These are phyloP conservation scores for Anarrhichthys ocellatus DNA, from an alignment of 2,113 vertebrate genomes.

Conservation along the genomic window DNA sequence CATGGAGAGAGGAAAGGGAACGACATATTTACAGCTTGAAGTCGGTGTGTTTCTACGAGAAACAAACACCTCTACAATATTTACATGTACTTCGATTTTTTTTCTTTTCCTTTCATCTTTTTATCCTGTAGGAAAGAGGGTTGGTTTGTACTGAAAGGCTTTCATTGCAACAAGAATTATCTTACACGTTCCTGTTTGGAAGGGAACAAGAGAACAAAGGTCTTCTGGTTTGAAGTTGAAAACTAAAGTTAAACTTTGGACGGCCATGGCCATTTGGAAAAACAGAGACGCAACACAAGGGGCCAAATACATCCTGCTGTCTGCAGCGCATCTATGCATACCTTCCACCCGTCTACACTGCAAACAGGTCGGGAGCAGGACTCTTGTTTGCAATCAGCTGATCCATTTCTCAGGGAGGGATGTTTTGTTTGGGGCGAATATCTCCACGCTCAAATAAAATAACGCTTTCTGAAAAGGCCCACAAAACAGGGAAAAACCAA, in stretches of 20 bases:
- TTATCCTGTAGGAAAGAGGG: constrained; percentile 73
- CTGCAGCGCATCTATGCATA: neutral
- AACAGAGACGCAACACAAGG: constrained; percentile 36
- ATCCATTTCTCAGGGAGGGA: constrained; percentile 1
- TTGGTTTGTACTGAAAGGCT: constrained; percentile 79
- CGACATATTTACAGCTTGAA: constrained; percentile 86
- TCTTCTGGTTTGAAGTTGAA: constrained; percentile 53
- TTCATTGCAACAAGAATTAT: constrained; percentile 74
- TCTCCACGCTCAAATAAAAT: constrained; percentile 31
- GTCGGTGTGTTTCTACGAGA: constrained; percentile 87
- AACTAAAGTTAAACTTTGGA: constrained; percentile 55
- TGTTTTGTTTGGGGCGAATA: neutral
- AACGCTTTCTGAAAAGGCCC: constrained; percentile 26
- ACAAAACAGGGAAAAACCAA: neutral
- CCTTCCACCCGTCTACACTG: constrained; percentile 23
- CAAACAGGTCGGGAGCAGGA: constrained; percentile 25
- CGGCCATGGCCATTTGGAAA: constrained; percentile 49
- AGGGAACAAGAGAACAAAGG: constrained; percentile 58
- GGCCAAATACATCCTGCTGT: neutral
- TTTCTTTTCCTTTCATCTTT: constrained; percentile 63
- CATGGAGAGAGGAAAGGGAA: constrained; percentile 81
- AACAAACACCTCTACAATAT: constrained; percentile 89
- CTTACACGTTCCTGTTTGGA: constrained; percentile 65
- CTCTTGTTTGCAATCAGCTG: constrained; percentile 4
- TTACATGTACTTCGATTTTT: constrained; percentile 80